phyloP scores from a whole-genome alignment of 2,113 vertebrate genomes.

The Antennarius striatus region DNA sequence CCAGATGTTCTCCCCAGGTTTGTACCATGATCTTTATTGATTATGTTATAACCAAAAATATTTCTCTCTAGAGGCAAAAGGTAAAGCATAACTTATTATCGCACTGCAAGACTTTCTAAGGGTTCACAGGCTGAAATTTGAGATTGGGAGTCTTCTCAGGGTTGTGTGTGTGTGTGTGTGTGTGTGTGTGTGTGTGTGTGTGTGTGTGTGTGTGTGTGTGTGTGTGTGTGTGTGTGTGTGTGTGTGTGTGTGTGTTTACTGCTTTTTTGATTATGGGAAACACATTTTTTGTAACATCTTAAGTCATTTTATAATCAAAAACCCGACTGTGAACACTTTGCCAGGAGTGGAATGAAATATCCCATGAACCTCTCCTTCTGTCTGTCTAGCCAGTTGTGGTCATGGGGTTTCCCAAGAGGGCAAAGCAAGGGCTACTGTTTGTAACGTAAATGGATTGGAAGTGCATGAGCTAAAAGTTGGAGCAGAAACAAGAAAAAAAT shows the following conservation, averaged over 20 bases:
- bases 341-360: slow-evolving; percentile 59
- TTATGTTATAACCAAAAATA: slow-evolving; percentile 25
- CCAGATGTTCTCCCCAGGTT: slow-evolving; percentile 12
- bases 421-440: slow-evolving; percentile 57
- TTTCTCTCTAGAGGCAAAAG: slow-evolving; percentile 51
- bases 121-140: slow-evolving; percentile 44
- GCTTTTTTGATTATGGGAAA: slow-evolving; percentile 44
- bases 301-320: slow-evolving; percentile 37
- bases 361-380: slow-evolving; percentile 53
- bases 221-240: slow-evolving; percentile 11
- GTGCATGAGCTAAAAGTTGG: slow-evolving; percentile 13
- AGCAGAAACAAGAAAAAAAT: slow-evolving; percentile 5
- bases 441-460: slow-evolving; percentile 43
- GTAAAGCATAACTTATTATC: slow-evolving; percentile 59
- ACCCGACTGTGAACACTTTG: slow-evolving; percentile 52
- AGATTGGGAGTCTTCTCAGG: slow-evolving; percentile 49
- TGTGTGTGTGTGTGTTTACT: slow-evolving; percentile 23
- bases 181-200: slow-evolving; percentile 18
- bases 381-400: slow-evolving; percentile 60
- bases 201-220: slow-evolving; percentile 28
- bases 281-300: slow-evolving; percentile 56
- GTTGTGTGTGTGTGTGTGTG: slow-evolving; percentile 15
- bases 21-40: slow-evolving; percentile 10
- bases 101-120: slow-evolving; percentile 35
- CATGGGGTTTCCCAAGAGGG: slow-evolving; percentile 49